Percentiles rank a stretch among this genome's conserved stretches.
These are phyloP conservation scores for Tetragonisca angustula DNA, from an alignment of 2,888 invertebrate species.

Conservation along the genomic window DNA sequence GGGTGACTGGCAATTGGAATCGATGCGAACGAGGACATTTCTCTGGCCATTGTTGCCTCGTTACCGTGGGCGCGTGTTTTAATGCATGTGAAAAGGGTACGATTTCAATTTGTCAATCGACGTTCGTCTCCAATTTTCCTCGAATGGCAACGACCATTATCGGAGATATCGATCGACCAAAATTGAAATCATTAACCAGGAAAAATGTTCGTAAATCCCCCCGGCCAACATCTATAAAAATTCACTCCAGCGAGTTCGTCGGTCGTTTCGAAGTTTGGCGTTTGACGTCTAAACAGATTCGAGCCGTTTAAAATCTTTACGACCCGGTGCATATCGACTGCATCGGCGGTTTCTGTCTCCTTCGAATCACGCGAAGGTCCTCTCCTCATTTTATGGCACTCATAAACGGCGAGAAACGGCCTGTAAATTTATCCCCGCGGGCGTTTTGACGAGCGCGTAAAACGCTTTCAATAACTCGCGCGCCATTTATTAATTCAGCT, in stretches of 20 bases:
- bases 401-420: slow-evolving; percentile 30
- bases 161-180: no score
- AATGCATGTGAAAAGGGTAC: neutral
- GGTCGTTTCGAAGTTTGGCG: slow-evolving; percentile 36
- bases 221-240: no score
- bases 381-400: neutral
- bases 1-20: neutral
- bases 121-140: neutral
- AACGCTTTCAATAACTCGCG: slow-evolving; percentile 11
- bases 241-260: neutral
- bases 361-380: neutral
- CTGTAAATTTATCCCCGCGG: slow-evolving; percentile 34
- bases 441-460: slow-evolving; percentile 1
- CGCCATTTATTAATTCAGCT: slow-evolving; percentile 27
- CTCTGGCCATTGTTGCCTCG: neutral
- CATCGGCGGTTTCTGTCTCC: slow-evolving; percentile 9
- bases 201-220: neutral
- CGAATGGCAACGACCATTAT: no score
- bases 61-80: no score
- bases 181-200: no score
- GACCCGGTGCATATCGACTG: slow-evolving; percentile 7
- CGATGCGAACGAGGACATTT: neutral
- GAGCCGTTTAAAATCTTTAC: slow-evolving; percentile 3
- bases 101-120: neutral
- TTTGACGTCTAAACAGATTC: slow-evolving; percentile 27